A percentile compares a stretch with the other conserved stretches of the same genome.
Evolutionary conservation across 1,140 invertebrate genomes (phyloP).

Genomic region (Trachymyrmex cornetzi): DNA sequence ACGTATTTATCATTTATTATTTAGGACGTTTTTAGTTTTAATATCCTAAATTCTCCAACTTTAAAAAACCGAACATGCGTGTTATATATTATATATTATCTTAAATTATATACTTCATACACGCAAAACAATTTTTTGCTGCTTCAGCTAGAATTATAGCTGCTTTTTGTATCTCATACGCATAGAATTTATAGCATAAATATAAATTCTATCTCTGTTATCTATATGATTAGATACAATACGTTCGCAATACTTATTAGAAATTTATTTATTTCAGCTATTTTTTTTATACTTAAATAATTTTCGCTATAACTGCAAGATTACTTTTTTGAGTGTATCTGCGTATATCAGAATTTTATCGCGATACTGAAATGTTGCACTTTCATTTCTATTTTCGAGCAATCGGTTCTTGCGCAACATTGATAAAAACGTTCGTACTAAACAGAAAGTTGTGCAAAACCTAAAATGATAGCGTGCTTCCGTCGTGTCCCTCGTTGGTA

Average conservation of each 20-base stretch:
- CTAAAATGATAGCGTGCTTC: slow-evolving; percentile 50
- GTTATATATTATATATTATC: too few relatives aligned
- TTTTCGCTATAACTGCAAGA: too few relatives aligned
- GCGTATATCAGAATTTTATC: neutral
- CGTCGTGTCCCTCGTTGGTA: slow-evolving; percentile 22
- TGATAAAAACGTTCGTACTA: slow-evolving; percentile 40
- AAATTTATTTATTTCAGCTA: too few relatives aligned
- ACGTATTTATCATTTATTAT: slow-evolving; percentile 12
- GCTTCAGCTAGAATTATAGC: too few relatives aligned
- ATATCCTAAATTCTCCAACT: neutral
- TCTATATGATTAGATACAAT: too few relatives aligned
- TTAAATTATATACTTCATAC: neutral
- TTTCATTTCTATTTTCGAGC: slow-evolving; percentile 7
- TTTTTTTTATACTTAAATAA: too few relatives aligned
- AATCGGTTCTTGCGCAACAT: slow-evolving; percentile 9
- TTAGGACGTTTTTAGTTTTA: neutral
- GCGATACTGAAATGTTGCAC: neutral
- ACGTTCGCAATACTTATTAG: too few relatives aligned
- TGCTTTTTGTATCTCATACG: too few relatives aligned
- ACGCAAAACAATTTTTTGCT: too few relatives aligned
- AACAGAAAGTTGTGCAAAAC: slow-evolving; percentile 42
- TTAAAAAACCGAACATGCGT: neutral
- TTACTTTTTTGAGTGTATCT: neutral
- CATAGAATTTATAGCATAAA: too few relatives aligned
- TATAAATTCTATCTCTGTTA: too few relatives aligned